Percentiles rank a stretch among this genome's conserved stretches.
Evolutionary conservation across 2,113 vertebrate genomes (phyloP).

Genomic region (Panthera tigris): DNA sequence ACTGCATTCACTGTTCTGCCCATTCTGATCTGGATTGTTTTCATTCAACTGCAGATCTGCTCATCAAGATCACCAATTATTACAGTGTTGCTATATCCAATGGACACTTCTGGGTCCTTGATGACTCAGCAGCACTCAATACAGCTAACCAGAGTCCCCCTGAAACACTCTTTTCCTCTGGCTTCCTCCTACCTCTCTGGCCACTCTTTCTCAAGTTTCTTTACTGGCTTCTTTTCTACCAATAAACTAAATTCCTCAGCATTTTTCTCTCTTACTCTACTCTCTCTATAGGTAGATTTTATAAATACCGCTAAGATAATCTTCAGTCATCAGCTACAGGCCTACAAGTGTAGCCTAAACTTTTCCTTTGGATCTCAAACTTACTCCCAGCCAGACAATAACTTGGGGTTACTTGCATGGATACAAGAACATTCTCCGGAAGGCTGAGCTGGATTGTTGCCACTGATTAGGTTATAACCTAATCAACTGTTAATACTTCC

Average conservation of each 20-base stretch:
- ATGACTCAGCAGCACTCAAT: neutral
- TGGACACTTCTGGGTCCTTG: neutral
- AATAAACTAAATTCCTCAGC: neutral
- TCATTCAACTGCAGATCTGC: neutral
- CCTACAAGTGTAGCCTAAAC: neutral
- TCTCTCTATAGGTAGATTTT: neutral
- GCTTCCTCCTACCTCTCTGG: neutral
- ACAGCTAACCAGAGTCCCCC: neutral
- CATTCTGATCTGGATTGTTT: constrained; percentile 10
- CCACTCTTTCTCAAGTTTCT: neutral
- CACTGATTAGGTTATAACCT: constrained; percentile 32
- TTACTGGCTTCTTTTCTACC: neutral
- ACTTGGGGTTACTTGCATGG: neutral
- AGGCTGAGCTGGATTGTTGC: neutral
- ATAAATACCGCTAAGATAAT: neutral
- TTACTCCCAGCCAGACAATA: constrained; percentile 23
- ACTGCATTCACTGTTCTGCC: neutral
- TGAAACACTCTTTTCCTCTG: neutral
- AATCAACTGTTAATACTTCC: neutral
- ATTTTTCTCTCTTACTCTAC: neutral
- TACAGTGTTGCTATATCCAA: neutral
- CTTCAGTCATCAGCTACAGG: neutral
- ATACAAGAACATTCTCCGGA: constrained; percentile 16
- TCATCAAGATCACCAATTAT: constrained; percentile 5
- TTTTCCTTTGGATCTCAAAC: constrained; percentile 47